These are phyloP conservation scores for Drepanosiphum platanoidis DNA, from an alignment of 2,888 invertebrate genomes.

Conservation along the genomic window DNA sequence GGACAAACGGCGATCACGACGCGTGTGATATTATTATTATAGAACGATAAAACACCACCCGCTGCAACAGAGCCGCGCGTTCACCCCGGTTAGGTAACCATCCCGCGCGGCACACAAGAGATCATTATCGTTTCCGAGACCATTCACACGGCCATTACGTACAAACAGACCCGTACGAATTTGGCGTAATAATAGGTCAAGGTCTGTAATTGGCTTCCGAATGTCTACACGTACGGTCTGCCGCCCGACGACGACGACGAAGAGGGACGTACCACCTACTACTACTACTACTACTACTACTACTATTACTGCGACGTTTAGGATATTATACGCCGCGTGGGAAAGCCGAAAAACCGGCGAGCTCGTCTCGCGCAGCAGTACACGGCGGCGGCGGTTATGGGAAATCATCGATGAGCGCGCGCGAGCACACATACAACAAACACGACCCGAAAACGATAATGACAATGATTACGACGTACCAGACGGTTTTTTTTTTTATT, in stretches of 20 bases:
- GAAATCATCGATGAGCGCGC: background rate
- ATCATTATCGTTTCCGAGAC: conserved; percentile 13
- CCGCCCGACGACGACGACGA: conserved; percentile 19
- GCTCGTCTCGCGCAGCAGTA: conserved; percentile 10
- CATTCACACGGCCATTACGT: conserved; percentile 47
- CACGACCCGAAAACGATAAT: conserved; percentile 36
- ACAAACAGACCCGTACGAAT: conserved; percentile 2
- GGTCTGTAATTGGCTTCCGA: conserved; percentile 55
- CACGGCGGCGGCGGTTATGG: conserved; percentile 28
- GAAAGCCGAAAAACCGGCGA: conserved; percentile 40
- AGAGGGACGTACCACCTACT: too few relatives aligned
- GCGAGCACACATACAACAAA: too few relatives aligned
- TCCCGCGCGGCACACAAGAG: background rate
- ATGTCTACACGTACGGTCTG: conserved; percentile 55
- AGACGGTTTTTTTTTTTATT: too few relatives aligned
- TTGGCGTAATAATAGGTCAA: conserved; percentile 58
- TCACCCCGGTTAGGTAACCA: too few relatives aligned
- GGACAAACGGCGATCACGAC: too few relatives aligned
- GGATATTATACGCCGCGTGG: conserved; percentile 16
- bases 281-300: too few relatives aligned
- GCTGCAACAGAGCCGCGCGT: too few relatives aligned
- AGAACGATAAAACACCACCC: too few relatives aligned
- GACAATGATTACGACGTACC: conserved; percentile 33
- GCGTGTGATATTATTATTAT: too few relatives aligned
- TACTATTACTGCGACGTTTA: too few relatives aligned